These are phyloP conservation scores for Pterocles gutturalis DNA, from an alignment of 2,113 vertebrate species.

Conservation along the genomic window DNA sequence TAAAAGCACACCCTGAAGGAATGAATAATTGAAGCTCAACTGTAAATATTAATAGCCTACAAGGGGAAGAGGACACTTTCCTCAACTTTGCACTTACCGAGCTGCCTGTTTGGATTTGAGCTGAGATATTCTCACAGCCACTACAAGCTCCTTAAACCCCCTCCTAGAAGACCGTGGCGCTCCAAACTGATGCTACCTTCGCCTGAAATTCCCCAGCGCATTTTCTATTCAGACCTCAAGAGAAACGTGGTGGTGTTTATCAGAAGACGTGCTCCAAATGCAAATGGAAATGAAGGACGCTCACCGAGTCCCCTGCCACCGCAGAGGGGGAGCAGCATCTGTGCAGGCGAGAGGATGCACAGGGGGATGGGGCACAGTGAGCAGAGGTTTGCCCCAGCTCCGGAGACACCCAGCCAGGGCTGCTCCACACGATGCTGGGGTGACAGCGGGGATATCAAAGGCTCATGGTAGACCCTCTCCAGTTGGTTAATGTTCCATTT, in stretches of 20 bases:
- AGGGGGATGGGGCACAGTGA: fast-evolving
- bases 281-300: not conserved
- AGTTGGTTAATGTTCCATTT: not conserved
- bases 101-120: constrained; percentile 30
- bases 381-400: not conserved
- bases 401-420: not conserved
- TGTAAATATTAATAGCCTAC: constrained; percentile 70
- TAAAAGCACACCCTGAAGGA: constrained; percentile 54
- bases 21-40: constrained; percentile 67
- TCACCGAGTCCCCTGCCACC: not conserved
- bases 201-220: not conserved
- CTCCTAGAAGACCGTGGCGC: not conserved
- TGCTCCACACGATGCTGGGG: not conserved
- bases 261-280: not conserved
- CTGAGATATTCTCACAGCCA: not conserved
- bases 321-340: not conserved
- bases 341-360: not conserved
- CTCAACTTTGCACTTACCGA: constrained; percentile 20
- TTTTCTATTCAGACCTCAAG: constrained; percentile 27
- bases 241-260: not conserved
- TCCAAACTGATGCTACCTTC: not conserved
- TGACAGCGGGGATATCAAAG: not conserved
- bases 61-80: constrained; percentile 34
- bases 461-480: not conserved
- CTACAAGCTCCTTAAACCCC: constrained; percentile 1